Conservation (phyloP, 2,888 invertebrate species). For the Aradus depressus region DNA sequence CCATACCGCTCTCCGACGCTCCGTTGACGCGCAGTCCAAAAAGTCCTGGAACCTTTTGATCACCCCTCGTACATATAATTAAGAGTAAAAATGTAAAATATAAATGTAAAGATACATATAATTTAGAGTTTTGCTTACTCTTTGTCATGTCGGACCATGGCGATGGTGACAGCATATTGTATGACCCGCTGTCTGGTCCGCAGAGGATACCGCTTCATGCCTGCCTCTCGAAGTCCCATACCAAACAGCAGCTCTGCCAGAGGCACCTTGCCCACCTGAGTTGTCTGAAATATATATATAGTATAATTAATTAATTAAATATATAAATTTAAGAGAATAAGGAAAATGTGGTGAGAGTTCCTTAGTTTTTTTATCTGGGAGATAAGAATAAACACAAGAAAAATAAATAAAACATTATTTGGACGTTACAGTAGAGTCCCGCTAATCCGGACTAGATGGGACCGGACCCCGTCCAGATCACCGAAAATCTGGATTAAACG, state of each 20-base stretch:
- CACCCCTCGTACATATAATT: not conserved
- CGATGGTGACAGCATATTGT: conserved; percentile 81
- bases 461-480: too few species aligned
- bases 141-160: conserved; percentile 66
- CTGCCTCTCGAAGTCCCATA: conserved; percentile 78
- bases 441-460: too few species aligned
- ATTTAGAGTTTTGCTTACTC: conserved; percentile 44
- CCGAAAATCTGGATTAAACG: too few species aligned
- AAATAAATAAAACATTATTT: too few species aligned
- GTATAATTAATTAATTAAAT: not conserved
- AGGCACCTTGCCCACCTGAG: conserved; percentile 73
- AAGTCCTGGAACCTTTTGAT: not conserved
- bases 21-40: too few species aligned
- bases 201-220: conserved; percentile 77
- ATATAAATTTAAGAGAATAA: too few species aligned
- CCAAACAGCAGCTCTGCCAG: conserved; percentile 86
- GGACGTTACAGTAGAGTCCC: too few species aligned
- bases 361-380: too few species aligned
- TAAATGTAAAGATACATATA: not conserved
- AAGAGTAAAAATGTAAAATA: not conserved
- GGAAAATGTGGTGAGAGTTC: too few species aligned
- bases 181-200: conserved; percentile 72
- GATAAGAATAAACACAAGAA: too few species aligned
- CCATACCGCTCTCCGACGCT: too few species aligned
- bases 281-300: conserved; percentile 48